phyloP scores from a whole-genome alignment of 2,888 invertebrate species.

The Augiades crinisus region DNA sequence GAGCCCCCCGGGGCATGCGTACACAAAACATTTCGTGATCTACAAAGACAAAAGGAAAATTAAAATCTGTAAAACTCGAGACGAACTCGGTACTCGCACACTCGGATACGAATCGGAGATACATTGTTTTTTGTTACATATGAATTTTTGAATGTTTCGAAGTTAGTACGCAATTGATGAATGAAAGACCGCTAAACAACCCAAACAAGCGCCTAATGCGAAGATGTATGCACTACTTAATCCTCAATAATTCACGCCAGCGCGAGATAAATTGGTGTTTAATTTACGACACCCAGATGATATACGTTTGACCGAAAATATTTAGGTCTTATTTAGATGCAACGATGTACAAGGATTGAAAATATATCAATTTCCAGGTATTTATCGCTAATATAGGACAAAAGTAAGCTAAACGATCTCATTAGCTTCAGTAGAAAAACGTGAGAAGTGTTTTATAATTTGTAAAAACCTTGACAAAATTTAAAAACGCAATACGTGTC shows the following conservation, averaged over 20 bases:
- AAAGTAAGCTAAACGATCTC: no score
- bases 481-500: no score
- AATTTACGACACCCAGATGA: conserved; percentile 22
- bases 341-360: background rate
- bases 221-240: conserved; percentile 25
- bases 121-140: conserved; percentile 11
- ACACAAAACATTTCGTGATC: conserved; percentile 81
- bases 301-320: conserved; percentile 20
- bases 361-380: no score
- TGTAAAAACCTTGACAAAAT: no score
- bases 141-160: background rate
- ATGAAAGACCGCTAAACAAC: conserved; percentile 6
- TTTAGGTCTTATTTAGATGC: conserved; percentile 5
- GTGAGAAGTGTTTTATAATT: no score
- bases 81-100: conserved; percentile 26
- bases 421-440: no score
- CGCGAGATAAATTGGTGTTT: conserved; percentile 23
- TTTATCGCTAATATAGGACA: no score
- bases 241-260: conserved; percentile 25
- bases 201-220: conserved; percentile 5
- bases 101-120: conserved; percentile 21
- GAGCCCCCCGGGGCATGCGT: conserved; percentile 69
- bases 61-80: conserved; percentile 59
- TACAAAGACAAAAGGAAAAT: conserved; percentile 80
- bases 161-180: background rate